Base-by-base conservation (phyloP, 2,888 invertebrate genomes). In the Lypha dubia region DNA sequence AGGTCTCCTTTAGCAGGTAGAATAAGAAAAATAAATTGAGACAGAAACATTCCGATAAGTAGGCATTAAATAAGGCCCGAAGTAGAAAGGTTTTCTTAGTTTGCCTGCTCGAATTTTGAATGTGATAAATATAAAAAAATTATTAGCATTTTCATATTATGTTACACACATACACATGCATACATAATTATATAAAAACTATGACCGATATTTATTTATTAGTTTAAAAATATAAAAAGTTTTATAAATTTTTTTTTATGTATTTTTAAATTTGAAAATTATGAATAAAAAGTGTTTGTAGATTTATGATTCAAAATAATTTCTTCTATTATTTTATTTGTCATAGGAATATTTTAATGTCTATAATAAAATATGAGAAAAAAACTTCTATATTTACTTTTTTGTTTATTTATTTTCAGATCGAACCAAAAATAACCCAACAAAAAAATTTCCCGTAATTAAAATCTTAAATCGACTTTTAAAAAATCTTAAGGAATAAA, bases 381-480 rank as follows among this genome's bases (percentile, higher is more conserved):
- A 7, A 7, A 20, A 49, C 20, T 49, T 9, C n/a, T n/a, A 49
- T 20, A n/a, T 4, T 38, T 38, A 38, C 5, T 1, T 56, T 67
- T 3, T 73, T 38, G n/a, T n/a, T n/a, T n/a, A n/a, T 58, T 63
- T 38, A 17, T 24, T 76, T 79, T 8, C 65, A 79, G 79, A 73
- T 73, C 79, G 58, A 63, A 71, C 60, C 11, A 32, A 68, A 70
- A 15, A 60, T 24, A 77, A 71, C 17, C 20, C 51, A 41, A 41
- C 53, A n/a, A 44, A 44, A 65, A 38, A 49, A 7, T 46, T 38
- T n/a, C n/a, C n/a, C n/a, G 22, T 35, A 70, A 70, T 32, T 53
- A 32, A 51, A 60, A 62, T 9, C 15, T 7, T 17, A 67, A 75
- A 84, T 38, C 81, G 76, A 80, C 56, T 70, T 77, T 73, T 9